Evolutionary conservation across 1,140 invertebrate genomes (phyloP).

Genomic region (Pemphigus obesinymphae): DNA sequence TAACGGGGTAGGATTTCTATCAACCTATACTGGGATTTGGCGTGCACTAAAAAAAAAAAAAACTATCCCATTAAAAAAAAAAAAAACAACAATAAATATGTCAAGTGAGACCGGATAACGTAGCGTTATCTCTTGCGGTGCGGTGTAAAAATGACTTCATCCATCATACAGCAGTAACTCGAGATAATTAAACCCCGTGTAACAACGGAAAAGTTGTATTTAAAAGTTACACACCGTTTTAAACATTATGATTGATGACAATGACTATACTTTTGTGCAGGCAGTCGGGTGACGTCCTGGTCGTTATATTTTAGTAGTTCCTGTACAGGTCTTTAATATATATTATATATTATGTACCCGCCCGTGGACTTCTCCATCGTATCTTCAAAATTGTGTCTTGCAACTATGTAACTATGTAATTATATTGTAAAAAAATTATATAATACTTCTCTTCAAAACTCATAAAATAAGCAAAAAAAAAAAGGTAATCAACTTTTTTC

Average conservation of each 20-base stretch:
- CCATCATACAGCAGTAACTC: slow-evolving; percentile 10
- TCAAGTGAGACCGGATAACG: slow-evolving; percentile 23
- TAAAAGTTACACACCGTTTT: slow-evolving; percentile 23
- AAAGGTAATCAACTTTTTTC: no score
- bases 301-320: neutral
- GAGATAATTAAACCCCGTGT: slow-evolving; percentile 35
- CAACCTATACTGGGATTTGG: neutral
- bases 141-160: slow-evolving; percentile 22
- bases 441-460: no score
- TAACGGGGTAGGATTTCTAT: no score
- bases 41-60: neutral
- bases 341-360: no score
- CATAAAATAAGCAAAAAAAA: no score
- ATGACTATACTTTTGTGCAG: neutral
- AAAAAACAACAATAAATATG: slow-evolving; percentile 34
- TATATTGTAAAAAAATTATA: no score
- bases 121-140: slow-evolving; percentile 5
- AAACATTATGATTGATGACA: slow-evolving; percentile 37
- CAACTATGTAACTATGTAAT: no score
- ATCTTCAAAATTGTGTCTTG: no score
- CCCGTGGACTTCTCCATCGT: no score
- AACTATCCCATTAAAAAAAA: neutral
- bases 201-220: slow-evolving; percentile 33
- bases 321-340: no score
- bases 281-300: neutral